Evolutionary conservation across 2,797 vertebrate genomes (phyloP), one percentile per base, ranked within the genome.

Genomic region (Glyptemys insculpta): DNA sequence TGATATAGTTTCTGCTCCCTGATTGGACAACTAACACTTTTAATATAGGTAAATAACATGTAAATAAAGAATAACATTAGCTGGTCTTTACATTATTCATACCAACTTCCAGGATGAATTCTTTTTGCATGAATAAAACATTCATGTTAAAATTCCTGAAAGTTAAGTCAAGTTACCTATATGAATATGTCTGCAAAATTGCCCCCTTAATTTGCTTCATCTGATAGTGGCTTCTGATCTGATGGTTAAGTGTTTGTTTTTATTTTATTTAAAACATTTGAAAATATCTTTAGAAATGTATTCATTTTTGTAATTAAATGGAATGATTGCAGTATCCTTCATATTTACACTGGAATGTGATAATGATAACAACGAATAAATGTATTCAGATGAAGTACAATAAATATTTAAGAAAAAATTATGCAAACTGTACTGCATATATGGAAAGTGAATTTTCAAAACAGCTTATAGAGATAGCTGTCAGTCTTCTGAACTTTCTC

Each of bases 211-310:
- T 31, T 88, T 90, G 12, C 88, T 59, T 68, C 68, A 8, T 18
- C 19, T 81, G 34, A 65, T 72, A 89, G 83, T 54, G 2, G 79
- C 47, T 88, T 87, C 27, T 90, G 85, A 79, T 59, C 59, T 83
- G 29, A 82, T 56, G 79, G 37, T 81, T 78, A 78, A 78, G 47
- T 91, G 29, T 15, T 62, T 53, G 79, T 85, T 93, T 85, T 56
- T 93, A 1, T 95, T 92, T 94, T 81, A 81, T 19, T 86, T 88
- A n/a, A 93, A 96, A 83, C 29, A 59, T 41, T 84, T 62, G 80
- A 85, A 94, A 87, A 59, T 10, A 25, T 80, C 50, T 37, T 79
- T 54, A 81, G 37, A 31, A 79, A 90, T 89, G 76, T 83, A 53
- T 21, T 91, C 9, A 29, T 3, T 62, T 86, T 78, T 84, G 56